Percentiles rank a stretch among this genome's conserved stretches.
phyloP scores from a whole-genome alignment of 2,797 vertebrate species.

The Dallia pectoralis region DNA sequence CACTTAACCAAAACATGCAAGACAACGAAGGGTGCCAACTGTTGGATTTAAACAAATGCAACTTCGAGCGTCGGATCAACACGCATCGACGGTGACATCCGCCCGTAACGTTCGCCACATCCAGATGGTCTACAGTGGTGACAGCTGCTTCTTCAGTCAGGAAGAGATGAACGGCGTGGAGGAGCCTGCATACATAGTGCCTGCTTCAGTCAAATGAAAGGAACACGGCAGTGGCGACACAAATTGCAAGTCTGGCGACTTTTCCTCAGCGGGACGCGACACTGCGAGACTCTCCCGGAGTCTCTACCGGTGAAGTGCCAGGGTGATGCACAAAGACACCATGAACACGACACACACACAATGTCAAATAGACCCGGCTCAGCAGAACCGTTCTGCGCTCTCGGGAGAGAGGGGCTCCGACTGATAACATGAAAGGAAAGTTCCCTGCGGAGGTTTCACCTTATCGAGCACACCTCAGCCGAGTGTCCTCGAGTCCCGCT shows the following conservation, averaged over 20 bases:
- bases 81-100: conserved; percentile 1
- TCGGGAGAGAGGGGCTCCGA: not conserved
- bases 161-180: conserved; percentile 10
- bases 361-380: conserved; percentile 70
- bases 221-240: conserved; percentile 21
- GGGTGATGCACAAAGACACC: conserved; percentile 34
- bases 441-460: not conserved
- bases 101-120: conserved; percentile 18
- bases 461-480: not conserved
- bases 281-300: conserved; percentile 22
- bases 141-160: conserved; percentile 13
- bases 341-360: conserved; percentile 67
- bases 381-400: conserved; percentile 48
- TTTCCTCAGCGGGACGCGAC: conserved; percentile 36
- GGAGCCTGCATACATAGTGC: not conserved
- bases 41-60: not conserved
- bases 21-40: conserved; percentile 7
- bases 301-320: conserved; percentile 32
- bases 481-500: not conserved
- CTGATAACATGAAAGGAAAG: conserved; percentile 17
- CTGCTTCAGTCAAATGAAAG: conserved; percentile 29
- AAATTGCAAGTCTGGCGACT: conserved; percentile 50
- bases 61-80: not conserved
- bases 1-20: not conserved
- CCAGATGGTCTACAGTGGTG: conserved; percentile 16